Evolutionary conservation across 2,888 invertebrate genomes (phyloP).

Genomic region (Rhagium mordax): DNA sequence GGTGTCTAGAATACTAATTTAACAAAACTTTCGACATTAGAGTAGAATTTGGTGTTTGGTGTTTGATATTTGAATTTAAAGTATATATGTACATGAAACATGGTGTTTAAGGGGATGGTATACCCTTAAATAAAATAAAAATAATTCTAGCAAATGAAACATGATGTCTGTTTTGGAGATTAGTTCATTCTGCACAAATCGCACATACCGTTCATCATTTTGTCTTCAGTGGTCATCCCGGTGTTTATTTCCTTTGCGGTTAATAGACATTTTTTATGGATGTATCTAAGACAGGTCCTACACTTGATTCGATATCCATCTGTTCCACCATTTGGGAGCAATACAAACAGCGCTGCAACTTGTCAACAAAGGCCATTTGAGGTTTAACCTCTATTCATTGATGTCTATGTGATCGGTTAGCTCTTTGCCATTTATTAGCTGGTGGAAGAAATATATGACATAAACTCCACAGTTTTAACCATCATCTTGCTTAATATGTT

Average conservation of each 20-base stretch:
- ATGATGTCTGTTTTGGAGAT: too few relatives aligned
- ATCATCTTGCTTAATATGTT: background rate
- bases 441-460: background rate
- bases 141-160: too few relatives aligned
- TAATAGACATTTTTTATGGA: background rate
- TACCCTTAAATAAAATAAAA: too few relatives aligned
- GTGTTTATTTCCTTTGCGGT: background rate
- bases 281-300: background rate
- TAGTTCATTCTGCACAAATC: background rate
- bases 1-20: too few relatives aligned
- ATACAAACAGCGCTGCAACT: background rate
- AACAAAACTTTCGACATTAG: too few relatives aligned
- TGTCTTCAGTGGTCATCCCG: background rate
- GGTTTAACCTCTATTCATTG: background rate
- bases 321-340: background rate
- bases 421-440: background rate
- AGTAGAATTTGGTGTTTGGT: too few relatives aligned
- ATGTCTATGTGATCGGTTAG: background rate
- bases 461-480: conserved; percentile 9
- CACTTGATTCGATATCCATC: background rate
- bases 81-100: too few relatives aligned
- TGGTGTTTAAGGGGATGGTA: too few relatives aligned
- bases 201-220: background rate
- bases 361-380: background rate
- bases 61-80: too few relatives aligned